Base-by-base conservation (phyloP, 2,888 invertebrate species). In the Blera fallax region DNA sequence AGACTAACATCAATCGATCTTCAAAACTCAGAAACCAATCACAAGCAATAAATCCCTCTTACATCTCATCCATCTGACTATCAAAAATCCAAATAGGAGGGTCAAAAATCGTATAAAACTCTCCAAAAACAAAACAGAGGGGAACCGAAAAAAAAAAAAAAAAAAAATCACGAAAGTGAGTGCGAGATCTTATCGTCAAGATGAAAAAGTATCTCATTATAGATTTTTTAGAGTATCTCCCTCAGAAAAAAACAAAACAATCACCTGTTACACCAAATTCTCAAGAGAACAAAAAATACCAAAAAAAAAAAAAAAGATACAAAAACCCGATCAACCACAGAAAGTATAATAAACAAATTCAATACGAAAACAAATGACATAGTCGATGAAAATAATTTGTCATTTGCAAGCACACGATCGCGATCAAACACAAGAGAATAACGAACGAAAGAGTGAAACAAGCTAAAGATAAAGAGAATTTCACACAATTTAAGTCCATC, bases 351-450 rank as follows among this genome's bases (percentile, higher is more conserved):
- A 52, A 69, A 29, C 70, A 64, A 70, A 70, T 70, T 64, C 70
- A 64, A 73, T 52, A 43, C 52, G 65, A 73, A 77, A 69, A 67
- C 83, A 74, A 74, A 79, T 79, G 79, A 76, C 79, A 84, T 65
- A 65, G 79, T 43, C 74, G 79, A 65, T 84, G 84, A 76, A 79
- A 79, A 76, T 76, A 84, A 76, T 84, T 84, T 79, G 79, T 80
- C 84, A 79, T 84, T 70, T 73, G 56, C 54, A 34, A 64, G 62
- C 73, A 74, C 52, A 69, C 62, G 69, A 77, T 65, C 72, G 56
- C 40, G 52, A 82, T 72, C 67, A 43, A 54, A 72, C 56, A 29
- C 18, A 62, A 54, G 21, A 52, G 32, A 76, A 76, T 16, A 37
- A 50, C 73, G 7, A 29, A 29, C 54, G 54, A 56, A 43, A 37